Percentiles rank a stretch among this genome's conserved stretches.
Evolutionary conservation across 2,113 vertebrate species (phyloP).

Genomic region (Naja naja): DNA sequence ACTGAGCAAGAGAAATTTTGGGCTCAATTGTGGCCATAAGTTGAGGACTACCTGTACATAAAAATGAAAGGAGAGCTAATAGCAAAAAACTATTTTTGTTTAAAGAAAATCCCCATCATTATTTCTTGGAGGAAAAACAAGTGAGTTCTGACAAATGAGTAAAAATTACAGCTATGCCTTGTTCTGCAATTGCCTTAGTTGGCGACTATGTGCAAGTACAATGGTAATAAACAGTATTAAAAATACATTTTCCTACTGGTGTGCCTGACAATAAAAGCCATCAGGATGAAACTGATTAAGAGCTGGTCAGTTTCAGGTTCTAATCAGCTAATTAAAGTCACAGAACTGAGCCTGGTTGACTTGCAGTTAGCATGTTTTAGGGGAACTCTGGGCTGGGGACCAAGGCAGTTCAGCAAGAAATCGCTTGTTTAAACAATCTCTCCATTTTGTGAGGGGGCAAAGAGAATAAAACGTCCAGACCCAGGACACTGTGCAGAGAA

Average conservation of each 20-base stretch:
- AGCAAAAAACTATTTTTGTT: neutral
- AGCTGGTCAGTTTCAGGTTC: neutral
- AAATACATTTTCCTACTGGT: neutral
- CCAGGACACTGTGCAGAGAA: neutral
- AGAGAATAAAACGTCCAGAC: neutral
- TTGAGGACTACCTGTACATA: neutral
- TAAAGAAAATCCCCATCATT: too few species aligned
- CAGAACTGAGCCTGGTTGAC: neutral
- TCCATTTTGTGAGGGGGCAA: neutral
- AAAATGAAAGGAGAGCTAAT: neutral
- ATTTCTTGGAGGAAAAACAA: neutral
- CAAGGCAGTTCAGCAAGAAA: neutral
- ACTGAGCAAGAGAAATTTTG: too few species aligned
- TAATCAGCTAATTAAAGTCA: neutral
- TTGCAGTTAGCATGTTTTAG: neutral
- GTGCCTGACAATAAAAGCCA: too few species aligned
- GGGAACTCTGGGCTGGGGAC: neutral
- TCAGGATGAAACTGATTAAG: neutral
- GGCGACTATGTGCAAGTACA: neutral
- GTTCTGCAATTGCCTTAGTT: neutral
- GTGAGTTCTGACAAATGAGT: neutral
- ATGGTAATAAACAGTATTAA: neutral
- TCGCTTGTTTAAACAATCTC: neutral
- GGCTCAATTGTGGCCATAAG: too few species aligned
- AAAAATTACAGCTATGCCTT: neutral